Evolutionary conservation across 2,113 vertebrate genomes (phyloP).

Genomic region (Rutilus rutilus): DNA sequence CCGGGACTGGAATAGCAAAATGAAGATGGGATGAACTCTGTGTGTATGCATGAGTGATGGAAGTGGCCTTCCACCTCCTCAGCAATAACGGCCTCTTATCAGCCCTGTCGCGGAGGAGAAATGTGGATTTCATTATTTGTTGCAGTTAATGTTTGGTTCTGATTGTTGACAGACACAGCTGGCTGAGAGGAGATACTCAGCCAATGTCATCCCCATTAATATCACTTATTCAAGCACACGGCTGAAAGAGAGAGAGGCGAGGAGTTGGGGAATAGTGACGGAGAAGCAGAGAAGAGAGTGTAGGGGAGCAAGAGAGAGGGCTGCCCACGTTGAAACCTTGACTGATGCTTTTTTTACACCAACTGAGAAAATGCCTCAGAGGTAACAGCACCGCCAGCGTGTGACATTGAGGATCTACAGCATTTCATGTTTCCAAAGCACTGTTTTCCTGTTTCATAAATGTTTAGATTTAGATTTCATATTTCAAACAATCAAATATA

Average conservation of each 20-base stretch:
- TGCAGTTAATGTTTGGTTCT: constrained; percentile 47
- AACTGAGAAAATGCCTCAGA: constrained; percentile 5
- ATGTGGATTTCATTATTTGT: constrained; percentile 52
- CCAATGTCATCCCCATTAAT: constrained; percentile 45
- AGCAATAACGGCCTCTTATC: constrained; percentile 38
- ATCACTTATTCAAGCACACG: constrained; percentile 30
- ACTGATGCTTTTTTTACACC: constrained; percentile 15
- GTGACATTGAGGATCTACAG: constrained; percentile 8
- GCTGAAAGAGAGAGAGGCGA: neutral
- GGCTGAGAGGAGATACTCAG: constrained; percentile 45
- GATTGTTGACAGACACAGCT: constrained; percentile 34
- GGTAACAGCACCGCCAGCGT: neutral
- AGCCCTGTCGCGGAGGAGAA: constrained; percentile 21
- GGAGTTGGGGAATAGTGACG: neutral
- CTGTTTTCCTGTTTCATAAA: too few relatives aligned
- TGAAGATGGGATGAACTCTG: neutral
- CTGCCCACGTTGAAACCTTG: neutral
- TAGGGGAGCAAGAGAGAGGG: neutral
- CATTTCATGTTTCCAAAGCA: constrained; percentile 15
- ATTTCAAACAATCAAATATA: too few relatives aligned
- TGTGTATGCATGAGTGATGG: neutral
- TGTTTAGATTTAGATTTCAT: too few relatives aligned
- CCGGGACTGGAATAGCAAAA: constrained; percentile 12
- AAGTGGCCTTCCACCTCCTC: neutral
- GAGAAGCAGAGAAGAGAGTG: neutral